Conservation (phyloP, 2,113 vertebrate species). For the Callithrix jacchus region DNA sequence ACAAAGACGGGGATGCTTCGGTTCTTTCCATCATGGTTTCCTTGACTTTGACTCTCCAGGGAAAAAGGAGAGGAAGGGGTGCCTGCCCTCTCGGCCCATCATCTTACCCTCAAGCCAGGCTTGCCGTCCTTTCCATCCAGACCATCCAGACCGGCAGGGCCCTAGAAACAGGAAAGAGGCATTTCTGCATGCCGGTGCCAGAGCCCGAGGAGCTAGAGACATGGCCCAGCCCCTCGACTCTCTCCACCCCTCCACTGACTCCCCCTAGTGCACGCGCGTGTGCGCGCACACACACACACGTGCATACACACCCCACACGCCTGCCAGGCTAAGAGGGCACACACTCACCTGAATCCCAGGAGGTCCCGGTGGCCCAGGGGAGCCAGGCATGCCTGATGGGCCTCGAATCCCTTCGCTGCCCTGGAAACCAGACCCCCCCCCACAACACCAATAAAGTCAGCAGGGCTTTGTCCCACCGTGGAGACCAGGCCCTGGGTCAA, state of each 20-base stretch:
- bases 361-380: slow-evolving; percentile 89
- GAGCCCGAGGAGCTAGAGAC: background rate
- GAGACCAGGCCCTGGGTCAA: fast-evolving
- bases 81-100: fast-evolving
- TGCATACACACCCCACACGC: fast-evolving
- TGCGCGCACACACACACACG: fast-evolving
- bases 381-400: slow-evolving; percentile 86
- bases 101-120: slow-evolving; percentile 90
- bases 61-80: background rate
- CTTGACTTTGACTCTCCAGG: background rate
- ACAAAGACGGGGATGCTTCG: background rate
- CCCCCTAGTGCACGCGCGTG: background rate
- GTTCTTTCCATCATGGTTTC: background rate
- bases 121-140: slow-evolving; percentile 96
- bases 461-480: fast-evolving
- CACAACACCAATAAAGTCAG: background rate
- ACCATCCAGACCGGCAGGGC: slow-evolving; percentile 93
- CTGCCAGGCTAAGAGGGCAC: no score
- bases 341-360: slow-evolving; percentile 87
- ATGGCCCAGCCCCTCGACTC: background rate
- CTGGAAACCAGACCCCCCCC: slow-evolving; percentile 78
- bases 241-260: background rate
- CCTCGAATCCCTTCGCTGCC: slow-evolving; percentile 91
- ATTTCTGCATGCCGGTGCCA: background rate
- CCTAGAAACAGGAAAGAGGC: slow-evolving; percentile 81